Evolutionary conservation across 2,797 vertebrate species (phyloP), one percentile per base, ranked within the genome.

Genomic region (Rhynchotus rufescens): DNA sequence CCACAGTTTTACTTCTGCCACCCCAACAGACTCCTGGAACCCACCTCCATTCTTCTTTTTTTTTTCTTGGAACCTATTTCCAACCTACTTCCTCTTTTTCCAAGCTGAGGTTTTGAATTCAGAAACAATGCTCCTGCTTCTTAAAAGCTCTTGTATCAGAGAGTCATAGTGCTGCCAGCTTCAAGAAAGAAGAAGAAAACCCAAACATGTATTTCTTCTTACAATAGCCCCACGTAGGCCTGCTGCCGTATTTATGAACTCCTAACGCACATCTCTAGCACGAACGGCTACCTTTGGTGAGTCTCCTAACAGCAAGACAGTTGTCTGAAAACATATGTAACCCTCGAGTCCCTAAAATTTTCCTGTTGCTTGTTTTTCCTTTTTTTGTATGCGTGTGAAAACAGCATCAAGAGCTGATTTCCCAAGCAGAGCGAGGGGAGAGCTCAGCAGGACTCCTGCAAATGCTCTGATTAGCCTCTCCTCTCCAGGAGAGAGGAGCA

Each of bases 161-260:
- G 44, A 69, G 32, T 4, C 5, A 23, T 21, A 62, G 25, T 1
- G 3, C 61, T 88, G 44, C 30, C 72, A 32, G n/a, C 30, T 14
- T 65, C 84, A 85, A 68, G 67, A 52, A 86, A 64, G 3, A 65
- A 61, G 54, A 54, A 91, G 32, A 12, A 69, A 69, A 51, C 20
- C 25, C 32, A 15, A 0, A 0, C 6, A 28, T 8, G 3, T 5
- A 44, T 36, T 67, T 81, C 3, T 52, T 82, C 81, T 74, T 14
- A 49, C 51, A 80, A 0, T 0, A 47, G 19, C n/a, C 12, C 52
- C 65, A 61, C 28, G 10, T 36, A 75, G 54, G 26, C 51, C 60
- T 71, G 20, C 32, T 69, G 77, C 25, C 28, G 28, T 5, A 61
- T 12, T 89, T 85, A 19, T 75, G 10, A 85, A 61, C 20, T 47